A percentile compares a stretch with the other conserved stretches of the same genome.
Conservation (phyloP, 2,113 vertebrate genomes). For the Steatornis caripensis region DNA sequence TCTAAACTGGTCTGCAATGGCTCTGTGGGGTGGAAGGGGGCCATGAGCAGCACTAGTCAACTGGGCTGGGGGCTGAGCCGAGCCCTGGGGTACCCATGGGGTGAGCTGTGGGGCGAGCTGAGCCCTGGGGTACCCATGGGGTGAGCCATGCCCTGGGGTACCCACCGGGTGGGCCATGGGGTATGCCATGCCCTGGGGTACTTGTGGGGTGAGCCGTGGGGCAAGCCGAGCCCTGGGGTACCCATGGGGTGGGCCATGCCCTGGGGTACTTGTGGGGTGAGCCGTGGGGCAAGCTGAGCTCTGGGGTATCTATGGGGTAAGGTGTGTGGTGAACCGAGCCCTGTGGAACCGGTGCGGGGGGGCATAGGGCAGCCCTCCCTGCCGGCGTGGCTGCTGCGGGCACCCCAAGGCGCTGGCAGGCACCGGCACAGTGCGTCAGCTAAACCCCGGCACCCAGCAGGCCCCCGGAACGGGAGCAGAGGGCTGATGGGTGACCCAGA, state of each 20-base stretch:
- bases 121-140: neutral
- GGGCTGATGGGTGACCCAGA: rapidly evolving
- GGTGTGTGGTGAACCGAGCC: no score
- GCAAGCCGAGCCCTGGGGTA: rapidly evolving
- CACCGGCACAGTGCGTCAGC: rapidly evolving
- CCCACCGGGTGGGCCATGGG: neutral
- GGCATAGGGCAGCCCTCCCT: no score
- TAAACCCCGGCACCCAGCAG: neutral
- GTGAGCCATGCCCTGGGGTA: neutral
- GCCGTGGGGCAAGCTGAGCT: neutral
- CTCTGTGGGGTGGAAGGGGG: neutral
- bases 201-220: neutral
- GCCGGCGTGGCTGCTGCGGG: no score
- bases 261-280: neutral
- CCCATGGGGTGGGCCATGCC: no score
- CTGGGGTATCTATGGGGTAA: no score
- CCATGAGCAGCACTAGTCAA: neutral
- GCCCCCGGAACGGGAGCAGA: rapidly evolving
- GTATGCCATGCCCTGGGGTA: no score
- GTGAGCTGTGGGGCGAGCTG: neutral
- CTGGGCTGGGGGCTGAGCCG: neutral
- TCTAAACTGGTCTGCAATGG: neutral
- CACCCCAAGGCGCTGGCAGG: neutral
- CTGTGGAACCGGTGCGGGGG: no score
- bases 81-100: neutral